Evolutionary conservation across 2,888 invertebrate species (phyloP).

Genomic region (Pteria penguin): DNA sequence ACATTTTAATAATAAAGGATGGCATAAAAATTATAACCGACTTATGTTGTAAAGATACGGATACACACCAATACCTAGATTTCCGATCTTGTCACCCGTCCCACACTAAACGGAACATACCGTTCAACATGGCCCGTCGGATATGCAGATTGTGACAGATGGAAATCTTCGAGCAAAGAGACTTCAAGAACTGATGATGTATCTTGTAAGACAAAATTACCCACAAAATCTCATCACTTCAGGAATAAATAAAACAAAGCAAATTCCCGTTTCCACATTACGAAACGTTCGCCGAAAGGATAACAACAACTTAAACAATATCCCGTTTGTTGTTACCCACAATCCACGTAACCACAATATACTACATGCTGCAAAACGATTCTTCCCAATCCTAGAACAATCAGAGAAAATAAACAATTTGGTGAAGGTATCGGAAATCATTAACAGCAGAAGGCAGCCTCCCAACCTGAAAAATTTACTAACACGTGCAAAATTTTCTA

Average conservation of each 20-base stretch:
- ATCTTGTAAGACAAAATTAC: background rate
- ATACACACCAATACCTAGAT: too few species aligned
- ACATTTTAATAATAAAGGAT: too few species aligned
- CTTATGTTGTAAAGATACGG: slow-evolving; percentile 2
- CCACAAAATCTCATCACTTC: background rate
- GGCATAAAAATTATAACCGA: slow-evolving; percentile 3
- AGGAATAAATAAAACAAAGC: background rate
- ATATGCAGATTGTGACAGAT: slow-evolving; percentile 13
- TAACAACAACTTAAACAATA: background rate
- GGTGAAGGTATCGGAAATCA: too few species aligned
- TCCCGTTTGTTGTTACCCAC: background rate
- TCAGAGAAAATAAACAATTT: too few species aligned
- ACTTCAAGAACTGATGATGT: background rate
- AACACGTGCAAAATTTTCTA: too few species aligned
- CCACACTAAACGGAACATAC: too few species aligned
- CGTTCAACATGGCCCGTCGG: slow-evolving; percentile 8
- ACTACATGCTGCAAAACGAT: too few species aligned
- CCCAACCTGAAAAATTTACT: too few species aligned
- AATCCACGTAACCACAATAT: background rate
- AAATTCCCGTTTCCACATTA: background rate
- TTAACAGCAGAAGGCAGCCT: too few species aligned
- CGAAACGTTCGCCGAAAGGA: background rate
- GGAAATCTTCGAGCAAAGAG: background rate
- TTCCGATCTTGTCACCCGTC: too few species aligned
- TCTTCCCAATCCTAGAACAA: background rate